Evolutionary conservation across 2,113 vertebrate species (phyloP), one percentile per base, ranked within the genome.

Genomic region (Pontoporia blainvillei): DNA sequence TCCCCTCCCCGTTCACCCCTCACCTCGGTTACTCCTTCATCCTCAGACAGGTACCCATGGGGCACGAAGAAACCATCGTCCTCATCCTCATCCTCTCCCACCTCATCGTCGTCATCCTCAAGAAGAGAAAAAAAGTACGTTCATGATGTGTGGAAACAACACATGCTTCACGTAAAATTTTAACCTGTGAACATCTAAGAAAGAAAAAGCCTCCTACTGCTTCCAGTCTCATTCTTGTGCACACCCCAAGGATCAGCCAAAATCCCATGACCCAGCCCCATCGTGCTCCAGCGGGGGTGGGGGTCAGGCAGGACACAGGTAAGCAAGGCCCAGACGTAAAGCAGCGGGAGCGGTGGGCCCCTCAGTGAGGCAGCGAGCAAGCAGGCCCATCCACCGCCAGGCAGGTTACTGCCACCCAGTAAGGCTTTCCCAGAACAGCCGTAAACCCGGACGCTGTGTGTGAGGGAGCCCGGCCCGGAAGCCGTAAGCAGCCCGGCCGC

Each of bases 11-110:
- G 0, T 14, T 29, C 27, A 29, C n/a, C 64, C 15, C 98, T 95
- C 18, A 97, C 99, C 97, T 99, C 99, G 59, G 98, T 98, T 31
- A 99, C 99, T 2, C 99, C 99, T 98, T 99, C 99, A 46, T 99
- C 99, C 71, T 99, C 99, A 52, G 99, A 99, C 61, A 99, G 98
- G 97, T 99, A 99, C 94, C 99, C 99, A 89, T 99, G 99, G 97
- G 99, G 99, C 87, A 99, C 99, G 97, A 99, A 99, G 97, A 99
- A 99, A 8, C 99, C 99, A 82, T 99, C 99, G 0, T 99, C 99
- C 0, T 99, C 99, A 0, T 99, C 99, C 14, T 99, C 99, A 2
- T 99, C 99, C 52, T 99, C 99, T 67, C 98, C 99, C 31, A 99
- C 98, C 9, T 99, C 99, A 29, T 99, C 99, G 9, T 99, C 99